Percentiles rank a stretch among this genome's conserved stretches.
Evolutionary conservation across 2,113 vertebrate species (phyloP).

Genomic region (Elephas maximus): DNA sequence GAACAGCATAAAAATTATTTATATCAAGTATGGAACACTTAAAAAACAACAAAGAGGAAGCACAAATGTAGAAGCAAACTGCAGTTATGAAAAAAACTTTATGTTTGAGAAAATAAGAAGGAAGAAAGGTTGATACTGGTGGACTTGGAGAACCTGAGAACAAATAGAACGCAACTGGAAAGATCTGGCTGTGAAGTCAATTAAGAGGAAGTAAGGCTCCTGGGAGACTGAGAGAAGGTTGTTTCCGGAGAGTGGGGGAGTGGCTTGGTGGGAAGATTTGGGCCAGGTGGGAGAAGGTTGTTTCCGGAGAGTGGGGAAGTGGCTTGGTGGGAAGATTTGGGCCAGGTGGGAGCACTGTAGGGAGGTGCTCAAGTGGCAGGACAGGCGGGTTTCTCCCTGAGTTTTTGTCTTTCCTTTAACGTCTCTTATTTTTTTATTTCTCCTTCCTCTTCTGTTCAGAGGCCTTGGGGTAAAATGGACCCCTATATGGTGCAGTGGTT

Average conservation of each 20-base stretch:
- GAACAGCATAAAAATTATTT: not conserved
- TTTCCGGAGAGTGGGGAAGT: not conserved
- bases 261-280: not conserved
- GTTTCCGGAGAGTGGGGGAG: not conserved
- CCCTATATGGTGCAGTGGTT: no score
- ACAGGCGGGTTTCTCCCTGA: not conserved
- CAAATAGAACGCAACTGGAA: not conserved
- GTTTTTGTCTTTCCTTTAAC: conserved; percentile 13
- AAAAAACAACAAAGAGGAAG: not conserved
- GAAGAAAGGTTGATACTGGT: not conserved
- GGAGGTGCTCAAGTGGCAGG: not conserved
- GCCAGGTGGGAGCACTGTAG: not conserved
- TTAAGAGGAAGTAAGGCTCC: not conserved
- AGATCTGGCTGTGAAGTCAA: not conserved
- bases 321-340: not conserved
- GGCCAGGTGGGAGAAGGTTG: not conserved
- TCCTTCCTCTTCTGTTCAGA: not conserved
- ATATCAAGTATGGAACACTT: not conserved
- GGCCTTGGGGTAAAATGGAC: not conserved
- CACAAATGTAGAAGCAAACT: not conserved
- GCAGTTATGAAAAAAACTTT: not conserved
- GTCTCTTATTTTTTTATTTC: not conserved
- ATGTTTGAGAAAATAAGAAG: not conserved
- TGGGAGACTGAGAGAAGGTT: not conserved
- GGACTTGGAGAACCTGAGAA: not conserved